A percentile compares a stretch with the other conserved stretches of the same genome.
Conservation (phyloP, 2,888 invertebrate species). For the Steinernema scapterisci region DNA sequence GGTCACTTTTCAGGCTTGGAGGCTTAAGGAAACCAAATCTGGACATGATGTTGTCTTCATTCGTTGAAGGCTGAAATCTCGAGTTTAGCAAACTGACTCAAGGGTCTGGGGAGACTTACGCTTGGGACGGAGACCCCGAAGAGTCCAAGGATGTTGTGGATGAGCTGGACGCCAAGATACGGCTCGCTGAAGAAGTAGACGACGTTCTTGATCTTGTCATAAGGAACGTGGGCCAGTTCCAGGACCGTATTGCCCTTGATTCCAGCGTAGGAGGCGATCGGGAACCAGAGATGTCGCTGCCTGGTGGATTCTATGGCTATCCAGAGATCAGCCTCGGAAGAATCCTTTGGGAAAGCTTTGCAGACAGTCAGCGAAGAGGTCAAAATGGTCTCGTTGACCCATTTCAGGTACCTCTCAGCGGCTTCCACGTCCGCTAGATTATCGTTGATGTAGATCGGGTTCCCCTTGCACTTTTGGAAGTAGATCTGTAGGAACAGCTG, state of each 20-base stretch:
- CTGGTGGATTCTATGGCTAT: background rate
- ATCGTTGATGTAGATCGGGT: background rate
- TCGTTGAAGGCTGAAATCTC: background rate
- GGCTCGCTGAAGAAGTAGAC: background rate
- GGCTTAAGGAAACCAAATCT: background rate
- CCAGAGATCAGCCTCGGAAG: slow-evolving; percentile 7
- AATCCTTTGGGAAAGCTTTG: background rate
- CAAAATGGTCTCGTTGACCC: background rate
- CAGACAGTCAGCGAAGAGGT: background rate
- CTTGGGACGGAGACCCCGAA: background rate
- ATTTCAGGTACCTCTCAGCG: background rate
- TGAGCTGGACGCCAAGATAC: background rate
- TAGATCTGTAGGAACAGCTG: background rate
- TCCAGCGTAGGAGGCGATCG: background rate
- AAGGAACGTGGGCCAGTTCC: background rate
- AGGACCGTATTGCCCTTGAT: background rate
- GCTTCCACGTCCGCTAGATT: background rate
- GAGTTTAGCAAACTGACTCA: background rate
- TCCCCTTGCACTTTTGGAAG: background rate
- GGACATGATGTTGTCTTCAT: slow-evolving; percentile 7
- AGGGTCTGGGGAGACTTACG: background rate
- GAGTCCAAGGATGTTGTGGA: background rate
- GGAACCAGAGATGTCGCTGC: background rate
- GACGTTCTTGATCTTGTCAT: background rate
- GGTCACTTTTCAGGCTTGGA: background rate